These are phyloP conservation scores for Phaenicophaeus curvirostris DNA, from an alignment of 2,797 vertebrate genomes.

Conservation along the genomic window DNA sequence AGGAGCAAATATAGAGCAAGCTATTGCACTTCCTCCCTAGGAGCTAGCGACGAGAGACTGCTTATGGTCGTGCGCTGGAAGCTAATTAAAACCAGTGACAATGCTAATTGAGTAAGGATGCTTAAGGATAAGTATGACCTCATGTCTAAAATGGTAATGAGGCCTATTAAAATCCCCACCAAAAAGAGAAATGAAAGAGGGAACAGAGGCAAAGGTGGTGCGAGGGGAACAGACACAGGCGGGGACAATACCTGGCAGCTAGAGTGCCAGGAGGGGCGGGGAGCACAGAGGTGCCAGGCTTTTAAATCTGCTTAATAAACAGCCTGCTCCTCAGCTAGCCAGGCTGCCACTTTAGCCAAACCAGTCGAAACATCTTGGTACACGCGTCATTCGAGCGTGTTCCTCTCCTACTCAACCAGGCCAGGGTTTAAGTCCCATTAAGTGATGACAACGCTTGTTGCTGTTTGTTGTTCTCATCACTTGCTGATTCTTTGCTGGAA, in stretches of 20 bases:
- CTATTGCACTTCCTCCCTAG: background rate
- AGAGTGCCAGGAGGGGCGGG: background rate
- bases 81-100: conserved; percentile 61
- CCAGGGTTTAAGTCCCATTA: background rate
- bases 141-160: conserved; percentile 72
- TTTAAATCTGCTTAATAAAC: background rate
- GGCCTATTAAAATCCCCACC: conserved; percentile 38
- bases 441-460: rapidly evolving
- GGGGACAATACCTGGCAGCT: background rate
- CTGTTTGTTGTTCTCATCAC: background rate
- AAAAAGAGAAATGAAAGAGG: conserved; percentile 14
- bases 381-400: background rate
- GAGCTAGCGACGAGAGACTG: background rate
- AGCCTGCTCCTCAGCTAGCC: background rate
- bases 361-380: background rate
- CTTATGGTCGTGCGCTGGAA: conserved; percentile 39
- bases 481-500: background rate
- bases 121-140: conserved; percentile 67
- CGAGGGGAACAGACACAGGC: background rate
- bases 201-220: conserved; percentile 27
- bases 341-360: rapidly evolving
- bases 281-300: background rate
- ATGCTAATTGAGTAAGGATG: conserved; percentile 63
- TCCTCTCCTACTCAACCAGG: background rate
- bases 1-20: background rate